phyloP scores from a whole-genome alignment of 2,113 vertebrate species.

The Marcusenius ussheri region DNA sequence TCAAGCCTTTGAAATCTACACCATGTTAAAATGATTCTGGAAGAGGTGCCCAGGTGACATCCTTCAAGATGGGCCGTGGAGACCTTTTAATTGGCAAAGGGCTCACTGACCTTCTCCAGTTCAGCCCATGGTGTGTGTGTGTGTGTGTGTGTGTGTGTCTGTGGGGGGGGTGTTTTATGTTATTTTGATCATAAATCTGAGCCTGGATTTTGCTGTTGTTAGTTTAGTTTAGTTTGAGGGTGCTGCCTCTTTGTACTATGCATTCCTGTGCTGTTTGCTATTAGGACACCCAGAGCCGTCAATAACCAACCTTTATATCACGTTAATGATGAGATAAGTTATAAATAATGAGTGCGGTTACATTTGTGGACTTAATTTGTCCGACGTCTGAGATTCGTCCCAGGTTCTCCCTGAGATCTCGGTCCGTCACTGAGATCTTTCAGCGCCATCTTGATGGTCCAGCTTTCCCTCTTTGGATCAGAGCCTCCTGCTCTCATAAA shows the following conservation, averaged over 20 bases:
- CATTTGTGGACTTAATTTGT: not conserved
- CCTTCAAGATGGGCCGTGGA: not conserved
- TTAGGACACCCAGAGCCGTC: not conserved
- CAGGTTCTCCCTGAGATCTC: not conserved
- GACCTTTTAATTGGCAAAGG: not conserved
- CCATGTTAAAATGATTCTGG: not conserved
- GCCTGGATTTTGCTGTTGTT: not conserved
- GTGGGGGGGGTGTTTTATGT: not conserved
- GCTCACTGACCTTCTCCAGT: not conserved
- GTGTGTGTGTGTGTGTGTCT: no score
- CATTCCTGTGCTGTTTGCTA: not conserved
- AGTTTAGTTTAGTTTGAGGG: not conserved
- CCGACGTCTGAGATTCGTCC: not conserved
- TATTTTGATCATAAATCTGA: not conserved
- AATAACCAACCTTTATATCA: not conserved
- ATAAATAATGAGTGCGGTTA: not conserved
- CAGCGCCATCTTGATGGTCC: not conserved
- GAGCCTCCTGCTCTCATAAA: not conserved
- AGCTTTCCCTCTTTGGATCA: not conserved
- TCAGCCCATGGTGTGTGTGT: not conserved
- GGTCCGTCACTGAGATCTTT: not conserved
- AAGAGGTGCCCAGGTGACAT: not conserved
- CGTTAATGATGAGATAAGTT: not conserved
- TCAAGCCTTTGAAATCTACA: slow-evolving; percentile 1
- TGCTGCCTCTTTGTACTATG: not conserved